These are phyloP conservation scores for Xestia ashworthii DNA, from an alignment of 2,888 invertebrate species.

Conservation along the genomic window DNA sequence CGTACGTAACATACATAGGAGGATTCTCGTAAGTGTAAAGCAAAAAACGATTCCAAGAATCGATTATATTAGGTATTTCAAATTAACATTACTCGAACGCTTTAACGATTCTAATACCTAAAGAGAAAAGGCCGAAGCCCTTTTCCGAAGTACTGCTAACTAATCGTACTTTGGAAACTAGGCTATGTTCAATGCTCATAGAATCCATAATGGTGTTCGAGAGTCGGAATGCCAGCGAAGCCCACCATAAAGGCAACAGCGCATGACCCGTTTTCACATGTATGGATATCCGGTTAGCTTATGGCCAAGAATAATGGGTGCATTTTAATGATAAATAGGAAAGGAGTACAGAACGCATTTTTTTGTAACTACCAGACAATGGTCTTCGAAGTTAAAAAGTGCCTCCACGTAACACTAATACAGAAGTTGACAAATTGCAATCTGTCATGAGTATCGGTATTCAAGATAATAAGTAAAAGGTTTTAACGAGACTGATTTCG, in stretches of 20 bases:
- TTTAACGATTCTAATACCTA: conserved; percentile 35
- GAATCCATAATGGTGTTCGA: conserved; percentile 76
- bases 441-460: conserved; percentile 42
- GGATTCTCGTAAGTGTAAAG: conserved; percentile 14
- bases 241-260: conserved; percentile 74
- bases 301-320: conserved; percentile 80
- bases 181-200: conserved; percentile 74
- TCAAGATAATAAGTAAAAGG: conserved; percentile 22
- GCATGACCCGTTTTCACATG: conserved; percentile 84
- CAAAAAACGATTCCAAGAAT: conserved; percentile 40
- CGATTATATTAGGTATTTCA: conserved; percentile 36
- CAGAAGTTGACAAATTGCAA: conserved; percentile 12
- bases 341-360: conserved; percentile 63
- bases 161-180: conserved; percentile 69
- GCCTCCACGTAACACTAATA: conserved; percentile 25
- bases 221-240: conserved; percentile 68
- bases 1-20: conserved; percentile 26
- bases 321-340: conserved; percentile 73
- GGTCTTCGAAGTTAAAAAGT: conserved; percentile 48
- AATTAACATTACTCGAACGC: conserved; percentile 42
- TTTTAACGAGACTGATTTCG: conserved; percentile 28
- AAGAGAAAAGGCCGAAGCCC: conserved; percentile 52
- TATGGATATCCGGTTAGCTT: conserved; percentile 86
- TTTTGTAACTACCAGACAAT: conserved; percentile 59
- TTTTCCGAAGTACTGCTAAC: conserved; percentile 63